Percentiles rank a stretch among this genome's conserved stretches.
phyloP scores from a whole-genome alignment of 2,113 vertebrate genomes.

The Odontesthes bonariensis region DNA sequence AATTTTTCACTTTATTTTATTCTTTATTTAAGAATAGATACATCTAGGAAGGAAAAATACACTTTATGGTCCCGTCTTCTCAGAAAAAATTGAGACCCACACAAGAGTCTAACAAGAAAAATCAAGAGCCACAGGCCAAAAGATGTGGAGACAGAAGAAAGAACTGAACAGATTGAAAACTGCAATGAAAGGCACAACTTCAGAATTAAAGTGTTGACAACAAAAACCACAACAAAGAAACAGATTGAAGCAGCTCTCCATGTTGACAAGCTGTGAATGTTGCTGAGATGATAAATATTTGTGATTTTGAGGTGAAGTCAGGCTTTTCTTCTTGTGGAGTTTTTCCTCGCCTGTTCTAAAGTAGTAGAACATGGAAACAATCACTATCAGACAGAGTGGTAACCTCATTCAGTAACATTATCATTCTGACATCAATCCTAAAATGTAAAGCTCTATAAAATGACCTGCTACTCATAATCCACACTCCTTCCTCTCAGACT shows the following conservation, averaged over 20 bases:
- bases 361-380: constrained; percentile 26
- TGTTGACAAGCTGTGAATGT: background rate
- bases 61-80: constrained; percentile 2
- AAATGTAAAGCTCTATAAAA: constrained; percentile 8
- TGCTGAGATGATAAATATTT: constrained; percentile 3
- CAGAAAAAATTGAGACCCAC: constrained; percentile 4
- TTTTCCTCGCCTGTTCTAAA: constrained; percentile 15
- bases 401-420: constrained; percentile 47
- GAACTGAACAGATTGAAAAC: constrained; percentile 1
- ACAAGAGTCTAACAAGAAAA: constrained; percentile 15
- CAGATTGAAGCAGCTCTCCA: background rate
- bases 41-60: constrained; percentile 24
- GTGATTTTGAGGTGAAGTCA: background rate
- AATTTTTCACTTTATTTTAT: background rate
- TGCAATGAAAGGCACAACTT: background rate
- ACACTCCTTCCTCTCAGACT: background rate
- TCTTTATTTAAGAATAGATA: background rate
- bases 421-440: constrained; percentile 44
- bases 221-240: background rate
- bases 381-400: constrained; percentile 33
- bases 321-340: background rate
- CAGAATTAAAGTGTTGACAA: background rate
- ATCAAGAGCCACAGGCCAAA: constrained; percentile 11
- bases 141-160: constrained; percentile 23
- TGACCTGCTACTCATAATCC: background rate